Conservation (phyloP, 2,888 invertebrate genomes). For the Scrobipalpa atriplicella region DNA sequence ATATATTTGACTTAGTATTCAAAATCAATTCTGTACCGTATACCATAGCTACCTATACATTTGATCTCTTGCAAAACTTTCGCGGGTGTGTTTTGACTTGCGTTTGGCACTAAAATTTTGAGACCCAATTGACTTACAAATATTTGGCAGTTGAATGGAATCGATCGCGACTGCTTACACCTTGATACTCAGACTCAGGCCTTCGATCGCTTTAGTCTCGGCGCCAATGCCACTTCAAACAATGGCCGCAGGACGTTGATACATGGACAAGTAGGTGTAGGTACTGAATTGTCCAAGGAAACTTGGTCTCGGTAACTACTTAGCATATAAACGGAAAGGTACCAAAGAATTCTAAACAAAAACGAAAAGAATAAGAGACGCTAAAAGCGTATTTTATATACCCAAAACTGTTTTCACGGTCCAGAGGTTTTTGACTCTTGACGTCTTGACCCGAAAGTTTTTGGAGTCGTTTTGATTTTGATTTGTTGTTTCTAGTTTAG, state of each 20-base stretch:
- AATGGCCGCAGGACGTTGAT: constrained; percentile 57
- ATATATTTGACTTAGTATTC: too few relatives aligned
- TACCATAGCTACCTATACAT: too few relatives aligned
- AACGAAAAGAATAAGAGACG: background rate
- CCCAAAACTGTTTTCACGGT: too few relatives aligned
- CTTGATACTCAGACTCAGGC: constrained; percentile 49
- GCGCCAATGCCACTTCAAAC: constrained; percentile 63
- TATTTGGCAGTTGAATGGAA: constrained; percentile 4
- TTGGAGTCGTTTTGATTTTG: too few relatives aligned
- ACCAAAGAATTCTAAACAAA: background rate
- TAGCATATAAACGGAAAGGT: background rate
- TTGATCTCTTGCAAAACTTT: too few relatives aligned
- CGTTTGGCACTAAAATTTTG: too few relatives aligned
- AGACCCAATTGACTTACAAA: background rate
- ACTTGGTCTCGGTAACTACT: background rate
- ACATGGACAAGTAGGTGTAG: constrained; percentile 40
- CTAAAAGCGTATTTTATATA: too few relatives aligned
- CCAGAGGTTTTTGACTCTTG: too few relatives aligned
- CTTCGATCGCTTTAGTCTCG: constrained; percentile 59
- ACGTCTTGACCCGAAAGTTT: too few relatives aligned
- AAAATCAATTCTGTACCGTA: background rate
- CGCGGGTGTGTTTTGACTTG: background rate
- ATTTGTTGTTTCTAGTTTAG: too few relatives aligned
- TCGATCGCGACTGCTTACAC: constrained; percentile 44
- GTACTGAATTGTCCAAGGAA: constrained; percentile 15